A percentile compares a stretch with the other conserved stretches of the same genome.
Conservation (phyloP, 1,140 invertebrate genomes). For the Drosophila guanche region DNA sequence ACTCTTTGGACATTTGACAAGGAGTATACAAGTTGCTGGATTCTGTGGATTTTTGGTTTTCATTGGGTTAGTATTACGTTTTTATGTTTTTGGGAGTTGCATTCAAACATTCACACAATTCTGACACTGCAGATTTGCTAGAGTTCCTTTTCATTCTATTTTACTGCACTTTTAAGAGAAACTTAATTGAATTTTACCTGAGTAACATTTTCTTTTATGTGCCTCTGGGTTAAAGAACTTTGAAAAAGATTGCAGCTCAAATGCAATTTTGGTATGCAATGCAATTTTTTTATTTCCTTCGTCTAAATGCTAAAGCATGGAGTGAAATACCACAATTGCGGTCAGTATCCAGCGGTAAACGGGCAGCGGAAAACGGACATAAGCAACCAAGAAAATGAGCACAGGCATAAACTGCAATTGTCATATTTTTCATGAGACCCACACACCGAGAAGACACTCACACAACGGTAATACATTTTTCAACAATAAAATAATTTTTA, state of each 20-base stretch:
- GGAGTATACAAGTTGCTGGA: slow-evolving; percentile 17
- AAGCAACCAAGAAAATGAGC: slow-evolving; percentile 13
- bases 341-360: too few relatives aligned
- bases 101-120: too few relatives aligned
- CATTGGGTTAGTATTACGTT: too few relatives aligned
- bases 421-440: slow-evolving; percentile 9
- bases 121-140: too few relatives aligned
- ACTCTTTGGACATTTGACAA: slow-evolving; percentile 18
- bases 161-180: too few relatives aligned
- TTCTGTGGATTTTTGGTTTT: slow-evolving; percentile 20
- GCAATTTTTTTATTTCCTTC: slow-evolving; percentile 1
- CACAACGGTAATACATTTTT: slow-evolving; percentile 28
- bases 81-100: too few relatives aligned
- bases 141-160: too few relatives aligned
- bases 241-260: background rate
- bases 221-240: background rate
- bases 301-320: too few relatives aligned
- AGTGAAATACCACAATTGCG: too few relatives aligned
- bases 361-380: too few relatives aligned
- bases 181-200: too few relatives aligned
- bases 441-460: slow-evolving; percentile 6
- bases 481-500: slow-evolving; percentile 30
- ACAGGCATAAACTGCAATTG: slow-evolving; percentile 21
- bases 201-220: background rate
- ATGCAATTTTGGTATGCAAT: background rate